Base-by-base conservation (phyloP, 2,888 invertebrate species). In the Drosophila sordidula region DNA sequence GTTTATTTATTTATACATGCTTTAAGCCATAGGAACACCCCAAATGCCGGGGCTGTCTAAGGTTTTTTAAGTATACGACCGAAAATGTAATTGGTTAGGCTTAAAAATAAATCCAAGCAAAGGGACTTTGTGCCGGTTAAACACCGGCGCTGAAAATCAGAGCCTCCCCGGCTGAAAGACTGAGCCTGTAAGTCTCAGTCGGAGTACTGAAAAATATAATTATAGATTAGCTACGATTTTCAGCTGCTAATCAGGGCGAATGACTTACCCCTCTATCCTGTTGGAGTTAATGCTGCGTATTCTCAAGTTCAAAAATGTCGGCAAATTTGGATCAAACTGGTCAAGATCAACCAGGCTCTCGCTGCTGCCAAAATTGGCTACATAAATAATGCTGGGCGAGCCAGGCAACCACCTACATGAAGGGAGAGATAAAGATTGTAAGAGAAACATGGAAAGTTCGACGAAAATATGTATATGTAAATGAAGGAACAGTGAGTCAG, bases 301-400 rank as follows among this genome's bases (percentile, higher is more conserved):
- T 16, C 68, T 36, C 2, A 85, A 63, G 0, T 50, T 66, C 50
- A 85, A 16, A 1, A 65, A 42, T 0, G 68, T 45, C 9, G 87
- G 67, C 63, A 89, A 51, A 12, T 69, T 72, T 32, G 55, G 58
- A 47, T 85, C 84, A 34, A 85, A 89, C 34, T 75, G 66, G 11
- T 50, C 44, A 0, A 90, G 70, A 57, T 89, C 74, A 26, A 80
- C 62, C 1, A 71, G 79, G 34, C 62, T 64, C 4, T 66, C 42
- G 1, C 44, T 58, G 16, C 54, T 75, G 26, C 83, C 84, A 6
- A 90, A 73, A 75, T 90, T 90, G 52, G 85, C 90, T n/a, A 89
- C 73, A 63, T 70, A 85, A 8, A 90, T 49, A 4, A 89, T 47
- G n/a, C 73, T 74, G 9, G 77, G 50, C 1, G 64, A 78, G 36